phyloP scores from a whole-genome alignment of 2,113 vertebrate genomes.

The Marmota monax region DNA sequence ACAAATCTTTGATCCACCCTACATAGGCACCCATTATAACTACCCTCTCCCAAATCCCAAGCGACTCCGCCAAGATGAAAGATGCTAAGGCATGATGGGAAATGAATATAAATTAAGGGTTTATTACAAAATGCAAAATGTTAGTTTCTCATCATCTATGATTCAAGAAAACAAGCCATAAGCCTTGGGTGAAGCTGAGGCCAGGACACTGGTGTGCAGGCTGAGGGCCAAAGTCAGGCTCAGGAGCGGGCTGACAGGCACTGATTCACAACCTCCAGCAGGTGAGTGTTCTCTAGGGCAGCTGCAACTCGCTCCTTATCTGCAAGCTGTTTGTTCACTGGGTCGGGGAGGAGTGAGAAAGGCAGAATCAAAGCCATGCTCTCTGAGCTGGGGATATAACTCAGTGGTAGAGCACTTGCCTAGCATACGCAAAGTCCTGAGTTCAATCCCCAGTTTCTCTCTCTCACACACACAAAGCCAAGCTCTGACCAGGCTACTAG shows the following conservation, averaged over 20 bases:
- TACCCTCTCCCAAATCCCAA: neutral
- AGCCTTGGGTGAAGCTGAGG: neutral
- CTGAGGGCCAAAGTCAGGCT: conserved; percentile 33
- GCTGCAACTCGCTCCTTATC: conserved; percentile 99
- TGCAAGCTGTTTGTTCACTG: conserved; percentile 98
- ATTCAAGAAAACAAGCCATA: conserved; percentile 57
- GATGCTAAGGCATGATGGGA: neutral
- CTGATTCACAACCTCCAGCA: conserved; percentile 98
- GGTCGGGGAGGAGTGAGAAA: conserved; percentile 26
- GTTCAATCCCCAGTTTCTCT: too few relatives aligned
- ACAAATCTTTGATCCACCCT: neutral
- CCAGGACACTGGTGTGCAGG: neutral
- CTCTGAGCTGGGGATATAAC: too few relatives aligned
- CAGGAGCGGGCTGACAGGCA: conserved; percentile 91
- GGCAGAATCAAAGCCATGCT: neutral
- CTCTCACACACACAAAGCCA: neutral
- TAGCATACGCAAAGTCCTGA: too few relatives aligned
- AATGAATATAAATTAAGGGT: conserved; percentile 82
- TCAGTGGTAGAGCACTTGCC: too few relatives aligned
- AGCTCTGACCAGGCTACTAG: neutral
- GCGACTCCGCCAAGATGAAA: conserved; percentile 20
- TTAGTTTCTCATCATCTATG: conserved; percentile 65
- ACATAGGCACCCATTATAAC: neutral
- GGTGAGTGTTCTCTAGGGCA: conserved; percentile 96
- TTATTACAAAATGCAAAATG: conserved; percentile 81